A percentile compares a stretch with the other conserved stretches of the same genome.
Conservation (phyloP, 1,140 invertebrate genomes). For the Dreissena polymorpha region DNA sequence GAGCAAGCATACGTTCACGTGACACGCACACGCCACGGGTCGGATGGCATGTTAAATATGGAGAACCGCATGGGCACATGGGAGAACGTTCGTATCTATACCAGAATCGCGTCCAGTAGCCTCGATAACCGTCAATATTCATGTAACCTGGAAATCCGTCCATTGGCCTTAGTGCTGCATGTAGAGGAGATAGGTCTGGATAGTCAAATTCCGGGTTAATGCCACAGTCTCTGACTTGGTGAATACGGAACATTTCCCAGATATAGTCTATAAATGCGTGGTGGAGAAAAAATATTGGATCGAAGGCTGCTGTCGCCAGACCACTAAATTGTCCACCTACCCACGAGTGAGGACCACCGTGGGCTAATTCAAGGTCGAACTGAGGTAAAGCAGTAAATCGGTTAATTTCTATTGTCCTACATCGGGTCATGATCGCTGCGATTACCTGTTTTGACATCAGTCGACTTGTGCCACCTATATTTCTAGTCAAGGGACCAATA, state of each 20-base stretch:
- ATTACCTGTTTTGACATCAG: constrained; percentile 33
- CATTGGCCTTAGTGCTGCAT: constrained; percentile 27
- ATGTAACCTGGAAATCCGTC: constrained; percentile 31
- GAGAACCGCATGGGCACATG: constrained; percentile 46
- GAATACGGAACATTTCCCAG: constrained; percentile 65
- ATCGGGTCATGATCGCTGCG: constrained; percentile 25
- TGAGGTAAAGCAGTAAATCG: constrained; percentile 39
- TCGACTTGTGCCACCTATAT: constrained; percentile 31
- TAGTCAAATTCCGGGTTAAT: constrained; percentile 43
- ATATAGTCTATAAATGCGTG: constrained; percentile 77
- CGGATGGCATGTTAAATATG: constrained; percentile 34
- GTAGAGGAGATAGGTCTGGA: constrained; percentile 16
- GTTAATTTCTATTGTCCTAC: constrained; percentile 29
- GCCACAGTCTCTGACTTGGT: constrained; percentile 22
- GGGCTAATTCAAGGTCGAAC: constrained; percentile 64
- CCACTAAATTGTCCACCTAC: constrained; percentile 67
- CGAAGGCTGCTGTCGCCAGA: constrained; percentile 73
- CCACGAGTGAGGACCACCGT: constrained; percentile 65
- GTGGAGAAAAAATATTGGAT: constrained; percentile 78
- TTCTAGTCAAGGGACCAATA: constrained; percentile 50
- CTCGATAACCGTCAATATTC: constrained; percentile 38
- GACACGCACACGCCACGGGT: constrained; percentile 30
- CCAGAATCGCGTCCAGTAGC: constrained; percentile 52
- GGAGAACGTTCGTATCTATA: constrained; percentile 50
- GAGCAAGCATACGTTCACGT: background rate